Evolutionary conservation across 2,888 invertebrate species (phyloP), one percentile per base, ranked within the genome.

Genomic region (Lepidocyrtinus sp.): DNA sequence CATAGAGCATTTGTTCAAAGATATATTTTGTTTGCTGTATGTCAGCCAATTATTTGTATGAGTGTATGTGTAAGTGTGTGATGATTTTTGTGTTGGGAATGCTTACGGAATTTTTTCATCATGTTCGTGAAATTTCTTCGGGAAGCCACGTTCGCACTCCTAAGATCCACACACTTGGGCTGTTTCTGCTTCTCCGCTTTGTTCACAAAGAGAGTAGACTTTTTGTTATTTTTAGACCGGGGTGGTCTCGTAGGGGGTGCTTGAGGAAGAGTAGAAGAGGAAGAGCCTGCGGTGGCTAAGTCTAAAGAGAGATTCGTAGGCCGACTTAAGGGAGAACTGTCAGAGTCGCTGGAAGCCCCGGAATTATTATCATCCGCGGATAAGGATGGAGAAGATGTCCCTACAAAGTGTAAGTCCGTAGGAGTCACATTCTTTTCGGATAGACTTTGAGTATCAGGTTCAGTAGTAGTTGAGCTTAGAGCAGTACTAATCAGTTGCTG

Each of bases 91-190:
- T 7, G 17, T 50, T 15, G 15, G 12, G 19, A 15, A 26, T 65
- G 67, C 86, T 86, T 86, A 87, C 87, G 85, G 81, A 86, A 82
- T 83, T 86, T 87, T 70, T 83, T 82, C 72, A 85, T 85, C 75
- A 85, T 80, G 75, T 77, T 75, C 67, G 81, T 83, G 75, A 85
- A 81, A 68, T 75, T 75, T 9, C 80, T 77, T 22, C 72, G 63
- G 55, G 75, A 45, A 22, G 81, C 17, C 46, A 76, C 63, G 24
- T 69, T 64, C 24, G 82, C 15, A 22, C 77, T 74, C n/a, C 93
- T 90, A 87, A 91, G 89, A 88, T 91, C 92, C 87, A 89, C 81
- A 22, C 82, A 82, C 64, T 74, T 83, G 17, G 75, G 61, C 64
- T 61, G 65, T 45, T 75, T 72, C 26, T 61, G 46, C 46, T 71